Conservation (phyloP, 2,888 invertebrate genomes). For the Tenthredo amoena region DNA sequence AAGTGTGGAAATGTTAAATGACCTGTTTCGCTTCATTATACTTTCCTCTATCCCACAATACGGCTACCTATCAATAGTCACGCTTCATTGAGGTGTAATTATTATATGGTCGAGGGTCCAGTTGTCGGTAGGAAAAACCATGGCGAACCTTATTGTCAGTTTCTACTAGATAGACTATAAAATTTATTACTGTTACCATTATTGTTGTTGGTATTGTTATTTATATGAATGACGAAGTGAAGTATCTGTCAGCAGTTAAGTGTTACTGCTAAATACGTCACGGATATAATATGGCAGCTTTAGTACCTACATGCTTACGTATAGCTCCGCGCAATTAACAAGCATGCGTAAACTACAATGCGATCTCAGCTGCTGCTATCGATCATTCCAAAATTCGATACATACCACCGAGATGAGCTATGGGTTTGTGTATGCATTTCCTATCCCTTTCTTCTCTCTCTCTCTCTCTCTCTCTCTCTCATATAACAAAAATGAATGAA, state of each 20-base stretch:
- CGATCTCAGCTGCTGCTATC: neutral
- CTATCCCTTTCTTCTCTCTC: neutral
- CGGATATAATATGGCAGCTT: neutral
- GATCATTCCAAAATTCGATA: neutral
- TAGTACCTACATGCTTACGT: neutral
- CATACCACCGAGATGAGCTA: neutral
- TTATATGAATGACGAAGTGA: neutral
- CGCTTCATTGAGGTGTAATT: conserved; percentile 25
- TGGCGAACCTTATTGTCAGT: neutral
- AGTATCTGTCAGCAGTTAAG: neutral
- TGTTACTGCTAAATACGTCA: neutral
- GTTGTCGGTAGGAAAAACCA: neutral
- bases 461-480: neutral
- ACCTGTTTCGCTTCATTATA: conserved; percentile 8
- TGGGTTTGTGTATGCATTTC: neutral
- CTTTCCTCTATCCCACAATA: neutral
- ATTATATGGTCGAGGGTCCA: neutral
- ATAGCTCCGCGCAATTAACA: neutral
- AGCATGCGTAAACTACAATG: neutral
- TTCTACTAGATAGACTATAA: neutral
- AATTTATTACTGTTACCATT: neutral
- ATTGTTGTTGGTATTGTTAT: neutral
- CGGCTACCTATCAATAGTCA: neutral
- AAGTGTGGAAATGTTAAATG: neutral
- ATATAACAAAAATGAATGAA: neutral